Evolutionary conservation across 2,888 invertebrate genomes (phyloP).

Genomic region (Sisyra nigra): DNA sequence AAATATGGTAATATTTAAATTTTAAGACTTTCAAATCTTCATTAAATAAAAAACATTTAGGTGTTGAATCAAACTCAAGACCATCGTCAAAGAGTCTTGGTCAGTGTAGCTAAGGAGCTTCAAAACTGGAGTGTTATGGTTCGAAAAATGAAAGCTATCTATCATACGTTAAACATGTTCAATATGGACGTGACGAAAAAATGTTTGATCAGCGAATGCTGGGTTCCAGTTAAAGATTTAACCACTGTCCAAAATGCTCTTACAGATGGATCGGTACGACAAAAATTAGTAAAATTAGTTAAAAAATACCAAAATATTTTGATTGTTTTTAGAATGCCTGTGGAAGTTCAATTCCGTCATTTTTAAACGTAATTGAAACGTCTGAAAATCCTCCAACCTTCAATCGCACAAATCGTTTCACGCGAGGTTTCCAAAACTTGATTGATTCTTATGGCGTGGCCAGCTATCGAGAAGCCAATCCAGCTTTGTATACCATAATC

Average conservation of each 20-base stretch:
- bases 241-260: slow-evolving; percentile 60
- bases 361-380: slow-evolving; percentile 76
- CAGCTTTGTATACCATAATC: slow-evolving; percentile 45
- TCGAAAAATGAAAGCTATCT: slow-evolving; percentile 83
- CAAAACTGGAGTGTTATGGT: slow-evolving; percentile 80
- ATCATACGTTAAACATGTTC: slow-evolving; percentile 84
- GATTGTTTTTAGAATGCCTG: slow-evolving; percentile 40
- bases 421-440: slow-evolving; percentile 79
- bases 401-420: slow-evolving; percentile 84
- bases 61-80: slow-evolving; percentile 78
- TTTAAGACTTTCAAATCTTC: background rate
- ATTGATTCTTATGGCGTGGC: slow-evolving; percentile 90
- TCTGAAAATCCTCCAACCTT: slow-evolving; percentile 77
- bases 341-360: slow-evolving; percentile 82
- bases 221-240: slow-evolving; percentile 63
- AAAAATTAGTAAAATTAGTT: background rate
- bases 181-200: slow-evolving; percentile 83
- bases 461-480: slow-evolving; percentile 84
- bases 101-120: slow-evolving; percentile 72
- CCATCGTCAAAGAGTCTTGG: slow-evolving; percentile 68
- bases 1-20: slow-evolving; percentile 38
- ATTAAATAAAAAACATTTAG: too few relatives aligned
- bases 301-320: too few relatives aligned
- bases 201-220: slow-evolving; percentile 79
- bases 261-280: slow-evolving; percentile 55